A percentile compares a stretch with the other conserved stretches of the same genome.
phyloP scores from a whole-genome alignment of 2,797 vertebrate species.

The Stomatorhinus walkeri region DNA sequence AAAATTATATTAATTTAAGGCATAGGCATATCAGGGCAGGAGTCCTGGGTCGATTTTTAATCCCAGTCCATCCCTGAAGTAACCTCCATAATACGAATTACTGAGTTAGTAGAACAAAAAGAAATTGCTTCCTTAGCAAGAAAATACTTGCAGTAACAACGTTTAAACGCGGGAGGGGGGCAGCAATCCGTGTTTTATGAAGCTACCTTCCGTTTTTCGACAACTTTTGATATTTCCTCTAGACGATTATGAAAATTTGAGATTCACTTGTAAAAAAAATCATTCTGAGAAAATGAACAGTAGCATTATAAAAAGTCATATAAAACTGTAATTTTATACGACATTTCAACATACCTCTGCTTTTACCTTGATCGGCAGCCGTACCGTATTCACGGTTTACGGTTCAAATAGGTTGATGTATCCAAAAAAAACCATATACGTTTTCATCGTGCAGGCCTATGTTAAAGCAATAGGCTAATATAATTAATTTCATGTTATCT shows the following conservation, averaged over 20 bases:
- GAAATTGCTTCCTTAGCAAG: not conserved
- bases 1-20: not conserved
- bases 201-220: not conserved
- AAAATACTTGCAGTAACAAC: not conserved
- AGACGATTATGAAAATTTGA: not conserved
- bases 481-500: not conserved
- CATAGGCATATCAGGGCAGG: constrained; percentile 32
- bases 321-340: not conserved
- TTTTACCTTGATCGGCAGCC: not conserved
- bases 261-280: not conserved
- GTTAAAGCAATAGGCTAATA: not conserved
- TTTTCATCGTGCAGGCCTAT: not conserved
- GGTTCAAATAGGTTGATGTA: not conserved
- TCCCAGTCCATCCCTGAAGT: not conserved
- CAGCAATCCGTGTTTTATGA: not conserved
- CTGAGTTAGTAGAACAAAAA: not conserved
- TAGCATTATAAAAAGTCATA: not conserved
- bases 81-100: not conserved
- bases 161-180: not conserved
- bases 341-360: not conserved
- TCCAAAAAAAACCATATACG: not conserved
- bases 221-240: not conserved
- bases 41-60: not conserved
- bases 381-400: not conserved
- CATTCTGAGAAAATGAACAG: not conserved